A percentile compares a stretch with the other conserved stretches of the same genome.
These are phyloP conservation scores for Echinops telfairi DNA, from an alignment of 2,113 vertebrate species.

Conservation along the genomic window DNA sequence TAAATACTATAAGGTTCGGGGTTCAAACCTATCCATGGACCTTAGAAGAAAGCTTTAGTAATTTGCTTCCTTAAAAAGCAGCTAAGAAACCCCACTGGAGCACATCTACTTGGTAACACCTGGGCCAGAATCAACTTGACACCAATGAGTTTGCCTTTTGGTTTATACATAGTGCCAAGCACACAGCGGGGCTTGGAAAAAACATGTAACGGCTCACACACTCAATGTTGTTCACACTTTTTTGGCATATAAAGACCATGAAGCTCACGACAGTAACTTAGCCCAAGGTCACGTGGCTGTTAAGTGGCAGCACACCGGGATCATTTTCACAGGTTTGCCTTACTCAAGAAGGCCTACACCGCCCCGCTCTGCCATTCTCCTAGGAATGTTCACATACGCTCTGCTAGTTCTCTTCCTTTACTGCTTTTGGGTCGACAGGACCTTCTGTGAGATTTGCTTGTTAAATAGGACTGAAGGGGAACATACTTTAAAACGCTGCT, in stretches of 20 bases:
- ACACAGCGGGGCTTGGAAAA: constrained; percentile 5
- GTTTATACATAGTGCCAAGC: neutral
- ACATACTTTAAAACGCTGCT: constrained; percentile 3
- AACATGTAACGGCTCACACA: neutral
- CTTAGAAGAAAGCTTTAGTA: neutral
- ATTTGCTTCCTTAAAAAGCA: neutral
- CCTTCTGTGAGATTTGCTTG: constrained; percentile 44
- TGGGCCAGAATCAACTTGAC: neutral
- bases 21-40: neutral
- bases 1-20: neutral
- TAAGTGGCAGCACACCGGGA: neutral
- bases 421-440: constrained; percentile 13
- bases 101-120: neutral
- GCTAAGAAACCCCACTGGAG: neutral
- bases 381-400: neutral
- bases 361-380: neutral
- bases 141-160: neutral
- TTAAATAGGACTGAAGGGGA: constrained; percentile 24
- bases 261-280: neutral
- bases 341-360: neutral
- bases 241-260: constrained; percentile 30
- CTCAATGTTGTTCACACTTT: neutral
- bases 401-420: neutral
- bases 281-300: neutral
- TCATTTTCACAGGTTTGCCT: neutral